Base-by-base conservation (phyloP, 1,140 invertebrate species). In the Pseudomyrmex cubaensis region DNA sequence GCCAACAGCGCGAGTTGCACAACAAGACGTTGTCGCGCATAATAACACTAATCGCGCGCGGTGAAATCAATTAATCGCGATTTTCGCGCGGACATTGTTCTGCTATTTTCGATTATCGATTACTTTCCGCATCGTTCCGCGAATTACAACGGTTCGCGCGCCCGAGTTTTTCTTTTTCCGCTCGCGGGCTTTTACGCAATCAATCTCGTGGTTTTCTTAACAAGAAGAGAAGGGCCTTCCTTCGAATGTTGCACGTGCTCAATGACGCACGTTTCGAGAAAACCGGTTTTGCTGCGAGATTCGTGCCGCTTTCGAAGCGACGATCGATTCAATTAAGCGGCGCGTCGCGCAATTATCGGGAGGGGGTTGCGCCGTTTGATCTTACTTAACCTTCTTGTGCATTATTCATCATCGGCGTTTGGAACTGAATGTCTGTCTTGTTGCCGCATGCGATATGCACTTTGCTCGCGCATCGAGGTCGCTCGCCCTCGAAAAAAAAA, bases 311-410 rank as follows among this genome's bases (percentile, higher is more conserved):
- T 59, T 35, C 44, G 4, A 70, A 80, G 44, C 17, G n/a, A 50
- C 17, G 13, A 78, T 69, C 54, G 54, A 70, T 78, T 70, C 64
- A 59, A 80, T 72, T 57, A 25, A 15, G 13, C 62, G 61, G 22
- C 74, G 74, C 62, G 67, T 48, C 44, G 44, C 22, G 66, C 54
- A 50, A 80, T 80, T 80, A 72, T 70, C 54, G 44, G 17, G 54
- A 35, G 44, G 22, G 22, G 25, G 35, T 25, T 12, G 35, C 50
- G 54, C 15, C 20, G 35, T 35, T 35, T 35, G 76, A 80, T 80
- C 76, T 80, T 80, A 80, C 76, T 61, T 70, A 80, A 80, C 46
- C 76, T 25, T 20, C 54, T 80, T 54, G 52, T 78, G 66, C 76
- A 80, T 80, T 80, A 80, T 80, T 80, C 76, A 80, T 80, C 54